Conservation (phyloP, 2,113 vertebrate genomes). For the Psittacula cyanocephala region DNA sequence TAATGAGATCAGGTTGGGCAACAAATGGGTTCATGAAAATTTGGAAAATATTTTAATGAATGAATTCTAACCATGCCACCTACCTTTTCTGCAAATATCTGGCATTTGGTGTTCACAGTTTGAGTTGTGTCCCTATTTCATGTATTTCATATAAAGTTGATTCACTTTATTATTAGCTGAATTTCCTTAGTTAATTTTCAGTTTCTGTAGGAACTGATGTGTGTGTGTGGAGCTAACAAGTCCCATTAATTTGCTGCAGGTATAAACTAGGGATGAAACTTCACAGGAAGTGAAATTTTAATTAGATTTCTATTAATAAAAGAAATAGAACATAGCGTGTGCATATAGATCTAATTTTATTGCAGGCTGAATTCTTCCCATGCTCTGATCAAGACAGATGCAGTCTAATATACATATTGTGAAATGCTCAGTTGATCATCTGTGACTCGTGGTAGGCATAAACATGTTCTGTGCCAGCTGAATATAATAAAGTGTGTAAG, state of each 20-base stretch:
- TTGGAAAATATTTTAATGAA: background rate
- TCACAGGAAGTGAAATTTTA: background rate
- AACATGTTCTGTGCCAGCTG: background rate
- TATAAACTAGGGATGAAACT: background rate
- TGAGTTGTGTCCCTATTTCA: background rate
- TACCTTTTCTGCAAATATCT: background rate
- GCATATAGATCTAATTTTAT: background rate
- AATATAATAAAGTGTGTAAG: background rate
- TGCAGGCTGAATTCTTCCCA: background rate
- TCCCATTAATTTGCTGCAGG: background rate
- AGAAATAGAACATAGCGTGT: background rate
- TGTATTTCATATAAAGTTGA: background rate
- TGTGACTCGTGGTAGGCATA: background rate
- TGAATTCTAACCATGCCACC: background rate
- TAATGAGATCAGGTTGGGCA: background rate
- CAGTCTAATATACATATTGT: background rate
- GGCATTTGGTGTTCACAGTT: background rate
- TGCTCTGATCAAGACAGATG: background rate
- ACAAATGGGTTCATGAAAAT: background rate
- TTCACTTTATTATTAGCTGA: background rate
- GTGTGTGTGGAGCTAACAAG: background rate
- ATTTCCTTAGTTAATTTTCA: background rate
- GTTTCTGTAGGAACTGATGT: background rate
- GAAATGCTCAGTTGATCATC: background rate
- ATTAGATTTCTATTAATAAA: background rate